Evolutionary conservation across 2,888 invertebrate species (phyloP), one percentile per base, ranked within the genome.

Genomic region (Amitus sp.): DNA sequence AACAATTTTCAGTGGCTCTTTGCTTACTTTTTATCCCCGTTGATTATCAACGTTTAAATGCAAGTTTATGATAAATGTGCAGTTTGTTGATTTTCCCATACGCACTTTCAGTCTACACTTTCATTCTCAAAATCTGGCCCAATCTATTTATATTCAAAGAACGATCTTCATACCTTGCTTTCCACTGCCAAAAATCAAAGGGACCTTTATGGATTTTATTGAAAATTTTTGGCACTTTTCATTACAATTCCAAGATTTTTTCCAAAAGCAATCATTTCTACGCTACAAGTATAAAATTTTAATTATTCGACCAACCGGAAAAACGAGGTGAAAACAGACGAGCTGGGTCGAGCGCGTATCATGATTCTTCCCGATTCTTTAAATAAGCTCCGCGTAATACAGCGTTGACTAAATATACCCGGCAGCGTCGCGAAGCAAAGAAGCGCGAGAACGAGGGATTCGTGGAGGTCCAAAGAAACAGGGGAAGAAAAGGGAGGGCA

Each of bases 361-460:
- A 17, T 34, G 42, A 65, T 67, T 76, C 72, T 74, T 78, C 70
- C 72, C 70, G 69, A 72, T 74, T 79, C 78, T 79, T 76, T 78
- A 81, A 81, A 79, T 81, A 81, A 77, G 69, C 68, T 65, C 73
- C 76, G 75, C 77, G 78, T 78, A 80, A 78, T 78, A 73, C 70
- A 66, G 68, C 65, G 66, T 62, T 62, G 69, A 67, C 76, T 78
- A 79, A 79, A 78, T 75, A 76, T 79, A 76, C 68, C 53, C 69
- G 53, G 67, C 65, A 68, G 67, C 68, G 72, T 69, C 55, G 55
- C 73, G 72, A 66, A 71, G 70, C 69, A 61, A 68, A 51, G 55
- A 64, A 52, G 50, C 48, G 60, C 47, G 47, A 53, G 59, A 55
- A 51, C 37, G 55, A 47, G 39, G 28, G 53, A 47, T 49, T 57